A percentile compares a stretch with the other conserved stretches of the same genome.
phyloP scores from a whole-genome alignment of 64 coral and sea anemone species.

The Exaiptasia diaphana region DNA sequence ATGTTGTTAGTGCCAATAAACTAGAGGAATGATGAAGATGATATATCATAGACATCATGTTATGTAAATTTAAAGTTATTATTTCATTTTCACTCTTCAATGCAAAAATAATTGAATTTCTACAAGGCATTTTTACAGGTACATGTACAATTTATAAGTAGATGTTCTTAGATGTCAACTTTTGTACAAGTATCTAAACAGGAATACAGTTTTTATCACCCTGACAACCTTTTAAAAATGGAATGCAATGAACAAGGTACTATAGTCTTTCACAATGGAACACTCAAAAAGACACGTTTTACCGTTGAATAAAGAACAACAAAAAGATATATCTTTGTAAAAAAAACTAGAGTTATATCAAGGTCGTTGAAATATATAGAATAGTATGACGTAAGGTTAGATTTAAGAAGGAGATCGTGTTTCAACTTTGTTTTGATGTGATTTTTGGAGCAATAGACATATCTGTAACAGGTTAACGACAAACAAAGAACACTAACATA shows the following conservation, averaged over 20 bases:
- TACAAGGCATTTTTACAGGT: neutral
- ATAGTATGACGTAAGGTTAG: constrained; percentile 5
- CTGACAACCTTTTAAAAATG: neutral
- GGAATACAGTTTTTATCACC: neutral
- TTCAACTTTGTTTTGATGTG: constrained; percentile 4
- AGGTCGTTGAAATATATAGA: neutral
- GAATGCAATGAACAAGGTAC: neutral
- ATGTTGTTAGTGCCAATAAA: too few relatives aligned
- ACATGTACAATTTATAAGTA: neutral
- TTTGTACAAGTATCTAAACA: neutral
- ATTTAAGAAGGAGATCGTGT: neutral
- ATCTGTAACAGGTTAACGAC: too few relatives aligned
- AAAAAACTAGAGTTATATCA: too few relatives aligned
- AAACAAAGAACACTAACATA: too few relatives aligned
- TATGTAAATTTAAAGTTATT: too few relatives aligned
- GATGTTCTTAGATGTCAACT: neutral
- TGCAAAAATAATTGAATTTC: neutral
- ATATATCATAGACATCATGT: too few relatives aligned
- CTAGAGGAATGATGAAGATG: too few relatives aligned
- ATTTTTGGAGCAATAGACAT: neutral
- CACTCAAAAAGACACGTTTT: constrained; percentile 14
- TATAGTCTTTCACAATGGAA: neutral
- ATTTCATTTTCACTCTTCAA: too few relatives aligned
- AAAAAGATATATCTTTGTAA: constrained; percentile 9
- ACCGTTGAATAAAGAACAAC: neutral